Evolutionary conservation across 1,140 invertebrate species (phyloP).

Genomic region (Drosophila eugracilis): DNA sequence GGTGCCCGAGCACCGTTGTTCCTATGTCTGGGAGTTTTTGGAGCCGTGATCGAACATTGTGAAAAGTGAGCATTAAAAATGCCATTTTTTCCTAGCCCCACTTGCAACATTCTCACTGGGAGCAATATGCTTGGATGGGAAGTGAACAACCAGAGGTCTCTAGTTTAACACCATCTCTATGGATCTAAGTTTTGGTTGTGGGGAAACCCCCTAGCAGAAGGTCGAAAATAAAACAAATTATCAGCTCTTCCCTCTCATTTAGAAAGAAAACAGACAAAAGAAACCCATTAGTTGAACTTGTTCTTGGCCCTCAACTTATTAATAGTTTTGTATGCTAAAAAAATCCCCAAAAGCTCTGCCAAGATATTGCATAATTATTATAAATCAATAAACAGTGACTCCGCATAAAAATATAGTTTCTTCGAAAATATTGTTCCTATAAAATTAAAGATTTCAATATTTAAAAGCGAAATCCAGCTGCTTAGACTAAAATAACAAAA

Average conservation of each 20-base stretch:
- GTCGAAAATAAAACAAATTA: constrained; percentile 31
- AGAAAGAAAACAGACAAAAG: constrained; percentile 35
- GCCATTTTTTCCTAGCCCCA: constrained; percentile 37
- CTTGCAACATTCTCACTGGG: constrained; percentile 64
- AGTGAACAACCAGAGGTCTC: not conserved
- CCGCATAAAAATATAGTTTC: constrained; percentile 24
- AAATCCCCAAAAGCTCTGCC: constrained; percentile 29
- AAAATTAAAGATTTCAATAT: constrained; percentile 3
- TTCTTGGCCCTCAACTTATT: constrained; percentile 29
- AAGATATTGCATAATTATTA: constrained; percentile 58
- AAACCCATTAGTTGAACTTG: constrained; percentile 52
- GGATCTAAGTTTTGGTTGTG: not conserved
- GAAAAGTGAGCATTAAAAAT: constrained; percentile 73
- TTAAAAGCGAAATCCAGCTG: constrained; percentile 2
- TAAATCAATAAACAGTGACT: constrained; percentile 44
- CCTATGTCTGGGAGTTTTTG: constrained; percentile 39
- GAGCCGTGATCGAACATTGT: constrained; percentile 75
- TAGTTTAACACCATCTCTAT: constrained; percentile 11
- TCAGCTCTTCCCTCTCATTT: constrained; percentile 26
- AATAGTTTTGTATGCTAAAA: constrained; percentile 33
- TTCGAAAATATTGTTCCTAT: constrained; percentile 3
- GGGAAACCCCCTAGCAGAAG: constrained; percentile 34
- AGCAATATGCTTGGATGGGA: constrained; percentile 31
- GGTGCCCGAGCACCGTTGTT: constrained; percentile 62
- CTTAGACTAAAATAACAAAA: constrained; percentile 1